Base-by-base conservation (phyloP, 2,797 vertebrate genomes). In the Crocidura indochinensis region DNA sequence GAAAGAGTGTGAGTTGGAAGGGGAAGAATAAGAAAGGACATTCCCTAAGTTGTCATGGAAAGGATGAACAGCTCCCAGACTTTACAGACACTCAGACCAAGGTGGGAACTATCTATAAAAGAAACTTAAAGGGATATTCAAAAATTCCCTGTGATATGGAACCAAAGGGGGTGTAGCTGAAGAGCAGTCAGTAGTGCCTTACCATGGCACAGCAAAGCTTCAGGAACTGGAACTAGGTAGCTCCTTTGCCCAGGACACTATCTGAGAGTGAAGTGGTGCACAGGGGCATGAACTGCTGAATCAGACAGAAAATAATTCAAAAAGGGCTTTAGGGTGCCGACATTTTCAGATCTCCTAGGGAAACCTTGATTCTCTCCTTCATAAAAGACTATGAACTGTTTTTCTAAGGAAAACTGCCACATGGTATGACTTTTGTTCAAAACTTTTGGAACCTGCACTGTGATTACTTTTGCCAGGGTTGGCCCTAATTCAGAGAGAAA, bases 301-400 rank as follows among this genome's bases (percentile, higher is more conserved):
- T 29, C 8, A n/a, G 27, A 26, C 9, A 64, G 10, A 71, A 51
- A 27, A 65, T 46, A 3, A 0, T 8, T 44, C 0, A 0, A 0
- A 8, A 53, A 38, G 24, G 20, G 22, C 11, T 8, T 60, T 22
- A 10, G 51, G 17, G 14, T 31, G 60, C n/a, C 65, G 53, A n/a
- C 4, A 24, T 31, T 26, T 19, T 49, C 9, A 0, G 1, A 29
- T 62, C n/a, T 82, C n/a, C 38, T 6, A 38, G 44, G 10, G 29
- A 76, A 84, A 10, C n/a, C 38, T 38, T 44, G 15, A 4, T 19
- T 71, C 24, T 69, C 26, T 10, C 1, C 38, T 15, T 51, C 31
- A 3, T 60, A 27, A 38, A n/a, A 29, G 84, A 9, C 11, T 10
- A 29, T 46, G 20, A n/a, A 20, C 46, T 8, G 24, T 46, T 69